Evolutionary conservation across 2,113 vertebrate genomes (phyloP), one percentile per base, ranked within the genome.

Genomic region (Cottus gobio): DNA sequence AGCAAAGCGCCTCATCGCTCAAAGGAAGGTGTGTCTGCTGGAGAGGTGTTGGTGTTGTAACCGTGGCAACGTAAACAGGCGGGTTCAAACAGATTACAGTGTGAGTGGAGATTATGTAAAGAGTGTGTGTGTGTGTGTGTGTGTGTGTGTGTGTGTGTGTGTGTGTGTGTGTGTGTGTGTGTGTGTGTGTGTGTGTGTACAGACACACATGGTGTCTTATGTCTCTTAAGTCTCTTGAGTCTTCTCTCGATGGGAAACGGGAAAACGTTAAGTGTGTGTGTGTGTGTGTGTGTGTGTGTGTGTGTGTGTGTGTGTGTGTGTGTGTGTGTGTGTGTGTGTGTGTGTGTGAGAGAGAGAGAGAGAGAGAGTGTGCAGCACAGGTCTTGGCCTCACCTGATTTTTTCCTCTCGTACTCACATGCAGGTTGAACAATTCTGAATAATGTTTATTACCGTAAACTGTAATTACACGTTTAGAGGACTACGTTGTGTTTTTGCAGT

Each of bases 1-100:
- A 60, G 34, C 11, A 42, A 80, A 75, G 50, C n/a, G 66, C 86
- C 86, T 57, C 80, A 34, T 50, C 63, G 64, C 56, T 91, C 85
- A 92, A 92, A 90, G 88, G 85, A 90, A 91, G 91, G 92, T 87
- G 87, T 91, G 92, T 90, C 87, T 83, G 76, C 73, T 66, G 72
- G 64, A 78, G 84, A 87, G 80, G 87, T 88, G 91, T 91, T 86
- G 86, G 80, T 52, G 68, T 7, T 75, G 92, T 90, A 62, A 69
- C 91, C 79, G 42, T 90, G 58, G 91, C 81, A 83, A 93, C 77
- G 60, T 80, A 87, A 90, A 93, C 90, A 94, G 44, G 44, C 87
- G 70, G 73, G 39, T 66, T 91, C 87, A 93, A 92, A 91, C 87
- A 83, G 90, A 92, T 91, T 87, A 78, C 86, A 90, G 78, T 74